Evolutionary conservation across 2,113 vertebrate genomes (phyloP).

Genomic region (Gymnocephalus cernua): DNA sequence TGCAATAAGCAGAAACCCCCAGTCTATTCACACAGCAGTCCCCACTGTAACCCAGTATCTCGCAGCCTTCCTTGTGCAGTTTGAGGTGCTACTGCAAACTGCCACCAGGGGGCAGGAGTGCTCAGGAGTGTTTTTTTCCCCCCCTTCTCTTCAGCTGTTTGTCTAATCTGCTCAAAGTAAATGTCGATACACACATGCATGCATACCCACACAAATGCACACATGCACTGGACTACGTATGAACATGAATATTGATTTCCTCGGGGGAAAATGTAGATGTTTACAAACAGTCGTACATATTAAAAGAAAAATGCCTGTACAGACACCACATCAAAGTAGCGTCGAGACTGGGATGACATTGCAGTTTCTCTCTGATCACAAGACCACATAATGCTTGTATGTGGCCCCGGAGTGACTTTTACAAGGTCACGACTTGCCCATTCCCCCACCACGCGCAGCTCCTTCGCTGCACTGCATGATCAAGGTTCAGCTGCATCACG

Average conservation of each 20-base stretch:
- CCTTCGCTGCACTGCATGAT: slow-evolving; percentile 29
- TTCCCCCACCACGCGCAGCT: slow-evolving; percentile 13
- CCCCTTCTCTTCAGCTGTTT: slow-evolving; percentile 44
- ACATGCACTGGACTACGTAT: slow-evolving; percentile 6
- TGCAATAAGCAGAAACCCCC: slow-evolving; percentile 80
- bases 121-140: slow-evolving; percentile 57
- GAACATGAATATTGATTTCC: slow-evolving; percentile 23
- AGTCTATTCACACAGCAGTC: slow-evolving; percentile 43
- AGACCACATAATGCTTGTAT: slow-evolving; percentile 21
- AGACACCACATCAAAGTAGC: not conserved
- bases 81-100: slow-evolving; percentile 41
- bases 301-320: not conserved
- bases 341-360: slow-evolving; percentile 46
- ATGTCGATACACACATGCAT: slow-evolving; percentile 6
- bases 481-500: slow-evolving; percentile 43
- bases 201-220: not conserved
- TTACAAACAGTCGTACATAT: slow-evolving; percentile 22
- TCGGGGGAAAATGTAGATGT: not conserved
- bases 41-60: slow-evolving; percentile 10
- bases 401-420: slow-evolving; percentile 49
- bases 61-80: not conserved
- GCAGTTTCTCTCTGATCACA: slow-evolving; percentile 57
- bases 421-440: slow-evolving; percentile 49
- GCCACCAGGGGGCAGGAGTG: slow-evolving; percentile 86
- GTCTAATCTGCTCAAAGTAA: slow-evolving; percentile 34